Conservation (phyloP, 2,888 invertebrate genomes). For the Acrobasis consociella region DNA sequence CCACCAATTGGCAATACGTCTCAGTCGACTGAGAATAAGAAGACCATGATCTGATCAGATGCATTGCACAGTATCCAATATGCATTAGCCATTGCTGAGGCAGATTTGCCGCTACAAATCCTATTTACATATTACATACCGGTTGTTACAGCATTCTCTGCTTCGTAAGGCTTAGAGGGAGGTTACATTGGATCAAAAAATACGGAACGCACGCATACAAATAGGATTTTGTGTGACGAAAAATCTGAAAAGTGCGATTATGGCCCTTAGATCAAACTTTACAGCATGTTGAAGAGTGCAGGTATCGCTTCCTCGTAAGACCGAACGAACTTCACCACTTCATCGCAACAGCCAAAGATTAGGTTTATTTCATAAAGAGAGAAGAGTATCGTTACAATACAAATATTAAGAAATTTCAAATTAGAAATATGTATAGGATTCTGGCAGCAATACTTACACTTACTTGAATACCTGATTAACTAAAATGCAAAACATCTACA, state of each 20-base stretch:
- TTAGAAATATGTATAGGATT: too few relatives aligned
- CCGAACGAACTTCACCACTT: too few relatives aligned
- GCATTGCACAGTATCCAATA: conserved; percentile 49
- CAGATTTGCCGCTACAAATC: conserved; percentile 59
- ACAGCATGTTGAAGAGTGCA: too few relatives aligned
- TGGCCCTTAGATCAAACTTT: too few relatives aligned
- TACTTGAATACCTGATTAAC: background rate
- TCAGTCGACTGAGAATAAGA: conserved; percentile 55
- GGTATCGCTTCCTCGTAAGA: too few relatives aligned
- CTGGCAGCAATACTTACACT: too few relatives aligned
- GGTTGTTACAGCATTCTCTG: conserved; percentile 47
- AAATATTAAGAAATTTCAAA: too few relatives aligned
- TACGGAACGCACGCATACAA: conserved; percentile 20
- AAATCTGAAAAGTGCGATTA: too few relatives aligned
- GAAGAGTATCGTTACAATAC: too few relatives aligned
- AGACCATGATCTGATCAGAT: conserved; percentile 50
- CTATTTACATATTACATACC: conserved; percentile 48
- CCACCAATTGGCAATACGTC: conserved; percentile 63
- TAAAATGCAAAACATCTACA: background rate
- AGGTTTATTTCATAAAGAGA: too few relatives aligned
- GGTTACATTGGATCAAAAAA: conserved; percentile 41
- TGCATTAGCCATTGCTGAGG: conserved; percentile 48
- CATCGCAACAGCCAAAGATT: too few relatives aligned
- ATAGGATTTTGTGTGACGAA: too few relatives aligned
- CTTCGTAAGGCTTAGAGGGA: conserved; percentile 41